Conservation (phyloP, 2,888 invertebrate species). For the Marasmarcha lunaedactyla region DNA sequence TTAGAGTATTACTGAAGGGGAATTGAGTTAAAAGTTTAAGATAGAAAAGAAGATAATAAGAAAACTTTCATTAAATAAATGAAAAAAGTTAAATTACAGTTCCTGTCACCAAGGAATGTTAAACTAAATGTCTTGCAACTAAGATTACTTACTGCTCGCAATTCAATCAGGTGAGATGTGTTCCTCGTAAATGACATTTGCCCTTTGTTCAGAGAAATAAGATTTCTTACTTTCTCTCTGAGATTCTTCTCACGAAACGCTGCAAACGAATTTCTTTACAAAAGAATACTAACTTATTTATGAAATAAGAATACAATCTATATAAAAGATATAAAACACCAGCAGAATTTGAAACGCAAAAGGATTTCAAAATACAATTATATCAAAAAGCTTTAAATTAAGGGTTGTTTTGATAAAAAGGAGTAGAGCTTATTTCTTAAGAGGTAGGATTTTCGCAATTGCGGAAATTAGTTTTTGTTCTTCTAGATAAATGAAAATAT, state of each 20-base stretch:
- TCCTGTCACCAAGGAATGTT: constrained; percentile 14
- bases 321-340: no score
- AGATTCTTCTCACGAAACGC: constrained; percentile 15
- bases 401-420: no score
- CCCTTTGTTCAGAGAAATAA: constrained; percentile 21
- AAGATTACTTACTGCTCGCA: constrained; percentile 1
- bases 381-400: no score
- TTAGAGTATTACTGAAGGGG: constrained; percentile 1
- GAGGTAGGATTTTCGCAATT: no score
- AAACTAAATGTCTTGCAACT: not conserved
- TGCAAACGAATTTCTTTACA: no score
- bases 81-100: constrained; percentile 32
- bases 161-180: not conserved
- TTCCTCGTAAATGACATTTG: constrained; percentile 17
- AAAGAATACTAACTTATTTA: no score
- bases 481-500: no score
- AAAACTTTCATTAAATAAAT: constrained; percentile 26
- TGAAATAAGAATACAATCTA: no score
- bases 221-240: constrained; percentile 22
- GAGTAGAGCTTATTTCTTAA: no score
- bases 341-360: no score
- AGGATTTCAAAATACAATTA: no score
- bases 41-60: constrained; percentile 2
- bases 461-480: no score
- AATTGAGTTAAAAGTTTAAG: constrained; percentile 3